Percentiles rank a stretch among this genome's conserved stretches.
Evolutionary conservation across 2,113 vertebrate species (phyloP).

Genomic region (Turnix velox): DNA sequence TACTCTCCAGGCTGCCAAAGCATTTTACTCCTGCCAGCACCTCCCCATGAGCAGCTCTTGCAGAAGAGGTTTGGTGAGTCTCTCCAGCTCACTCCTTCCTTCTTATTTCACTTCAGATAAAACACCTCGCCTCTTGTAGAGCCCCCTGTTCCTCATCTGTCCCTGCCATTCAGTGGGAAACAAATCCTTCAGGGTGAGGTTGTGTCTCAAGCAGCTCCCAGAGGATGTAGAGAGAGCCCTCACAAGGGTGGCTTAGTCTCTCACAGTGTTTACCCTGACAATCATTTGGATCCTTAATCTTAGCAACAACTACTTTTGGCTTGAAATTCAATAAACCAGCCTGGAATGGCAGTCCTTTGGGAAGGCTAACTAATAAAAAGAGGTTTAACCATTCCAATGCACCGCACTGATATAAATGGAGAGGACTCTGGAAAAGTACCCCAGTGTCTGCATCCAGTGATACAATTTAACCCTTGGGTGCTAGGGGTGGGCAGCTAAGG

Average conservation of each 20-base stretch:
- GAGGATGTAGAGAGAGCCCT: neutral
- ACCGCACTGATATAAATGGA: neutral
- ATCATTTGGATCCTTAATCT: slow-evolving; percentile 30
- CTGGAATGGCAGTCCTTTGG: neutral
- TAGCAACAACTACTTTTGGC: neutral
- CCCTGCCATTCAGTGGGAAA: neutral
- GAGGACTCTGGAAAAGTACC: slow-evolving; percentile 6
- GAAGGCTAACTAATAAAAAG: slow-evolving; percentile 46
- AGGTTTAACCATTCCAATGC: slow-evolving; percentile 12
- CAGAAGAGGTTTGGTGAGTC: neutral
- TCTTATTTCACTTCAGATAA: neutral
- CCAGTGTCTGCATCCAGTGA: neutral
- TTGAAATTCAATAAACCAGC: slow-evolving; percentile 46
- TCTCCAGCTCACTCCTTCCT: neutral
- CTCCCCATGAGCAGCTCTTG: accelerated
- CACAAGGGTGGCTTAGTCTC: neutral
- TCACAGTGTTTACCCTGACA: neutral
- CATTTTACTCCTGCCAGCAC: neutral
- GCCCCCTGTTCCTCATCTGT: neutral
- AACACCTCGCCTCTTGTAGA: neutral
- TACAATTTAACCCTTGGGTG: neutral
- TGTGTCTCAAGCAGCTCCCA: neutral
- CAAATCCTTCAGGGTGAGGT: neutral
- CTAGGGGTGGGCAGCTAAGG: neutral
- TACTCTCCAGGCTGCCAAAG: neutral